Evolutionary conservation across 2,888 invertebrate genomes (phyloP), one percentile per base, ranked within the genome.

Genomic region (Nymphalis urticae): DNA sequence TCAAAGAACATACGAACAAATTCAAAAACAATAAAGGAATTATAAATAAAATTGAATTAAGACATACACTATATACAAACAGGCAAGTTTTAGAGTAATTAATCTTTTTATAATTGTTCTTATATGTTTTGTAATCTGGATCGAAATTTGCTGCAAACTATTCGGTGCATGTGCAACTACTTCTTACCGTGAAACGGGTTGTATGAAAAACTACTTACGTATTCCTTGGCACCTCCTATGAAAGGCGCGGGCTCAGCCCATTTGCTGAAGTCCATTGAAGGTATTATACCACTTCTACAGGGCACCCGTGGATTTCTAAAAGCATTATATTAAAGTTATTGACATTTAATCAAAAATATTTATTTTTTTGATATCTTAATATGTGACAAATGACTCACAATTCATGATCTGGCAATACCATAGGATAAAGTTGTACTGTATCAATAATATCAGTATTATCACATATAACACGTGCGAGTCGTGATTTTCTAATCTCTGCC

Each of bases 371-470:
- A 13, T 47, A 27, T 27, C 27, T 19, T 27, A 16, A 27, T 13
- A 27, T 56, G 48, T 19, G 19, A 24, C 17, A 53, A 47, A 64
- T 48, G 8, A 94, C 96, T 95, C 94, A 98, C 98, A 97, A 94
- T 94, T 97, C 97, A 83, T 97, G 97, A 89, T 98, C 97, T 4
- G 98, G 97, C 79, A 97, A 89, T 47, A 98, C 97, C 97, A 98
- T 97, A 0, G 97, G 97, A 86, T 97, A 98, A 17, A 97, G 94
- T 85, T 98, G 98, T 73, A 97, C 95, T 13, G 97, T 97, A 82
- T 98, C 97, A 75, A 98, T 97, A 74, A 97, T 94, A 85, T 98
- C 98, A 0, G 97, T 97, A 83, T 98, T 98, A 85, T 98, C 98
- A 83, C 98, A 98, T 76, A 98, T 96, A 63, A 98, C 89, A 72